phyloP scores from a whole-genome alignment of 1,140 invertebrate species.

The Fopius arisanus region DNA sequence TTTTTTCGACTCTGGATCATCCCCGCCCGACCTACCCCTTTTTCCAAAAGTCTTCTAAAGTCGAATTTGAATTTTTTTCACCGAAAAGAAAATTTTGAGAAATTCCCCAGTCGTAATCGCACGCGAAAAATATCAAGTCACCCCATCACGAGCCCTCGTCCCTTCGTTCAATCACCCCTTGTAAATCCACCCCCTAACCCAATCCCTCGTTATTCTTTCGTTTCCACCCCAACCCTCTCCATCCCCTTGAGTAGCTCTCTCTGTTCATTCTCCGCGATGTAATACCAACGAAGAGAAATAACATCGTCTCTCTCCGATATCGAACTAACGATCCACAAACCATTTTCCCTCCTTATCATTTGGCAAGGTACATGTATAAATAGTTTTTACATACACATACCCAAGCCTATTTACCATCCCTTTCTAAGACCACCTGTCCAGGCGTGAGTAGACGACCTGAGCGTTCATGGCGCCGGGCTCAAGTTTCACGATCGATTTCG shows the following conservation, averaged over 20 bases:
- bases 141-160: neutral
- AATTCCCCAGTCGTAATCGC: neutral
- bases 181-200: neutral
- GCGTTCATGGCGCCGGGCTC: slow-evolving; percentile 5
- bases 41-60: no score
- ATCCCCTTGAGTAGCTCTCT: neutral
- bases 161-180: neutral
- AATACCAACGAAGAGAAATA: no score
- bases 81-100: neutral
- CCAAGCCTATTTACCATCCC: slow-evolving; percentile 2
- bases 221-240: no score
- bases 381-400: neutral
- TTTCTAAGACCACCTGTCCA: slow-evolving; percentile 2
- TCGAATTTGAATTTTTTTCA: no score
- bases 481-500: slow-evolving; percentile 17
- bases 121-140: neutral
- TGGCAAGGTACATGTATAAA: neutral
- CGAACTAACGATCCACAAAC: no score
- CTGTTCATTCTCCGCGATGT: neutral
- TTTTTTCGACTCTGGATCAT: neutral
- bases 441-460: neutral
- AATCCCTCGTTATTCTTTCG: neutral
- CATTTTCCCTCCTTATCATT: neutral
- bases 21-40: neutral
- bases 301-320: no score